phyloP scores from a whole-genome alignment of 2,888 invertebrate genomes.

The Parthenolecanium corni region DNA sequence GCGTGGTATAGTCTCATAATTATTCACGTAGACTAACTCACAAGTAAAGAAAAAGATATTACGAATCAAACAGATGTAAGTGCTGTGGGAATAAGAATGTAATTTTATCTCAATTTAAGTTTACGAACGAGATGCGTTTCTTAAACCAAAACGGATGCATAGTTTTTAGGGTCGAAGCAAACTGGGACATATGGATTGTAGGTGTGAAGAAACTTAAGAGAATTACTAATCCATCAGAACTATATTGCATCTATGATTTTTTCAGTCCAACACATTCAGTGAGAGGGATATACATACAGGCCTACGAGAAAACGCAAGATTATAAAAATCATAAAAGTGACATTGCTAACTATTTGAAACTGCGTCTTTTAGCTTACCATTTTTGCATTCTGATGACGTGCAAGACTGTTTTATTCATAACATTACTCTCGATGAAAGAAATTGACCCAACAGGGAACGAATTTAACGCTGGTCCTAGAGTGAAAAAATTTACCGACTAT shows the following conservation, averaged over 20 bases:
- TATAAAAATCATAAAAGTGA: neutral
- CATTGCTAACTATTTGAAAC: neutral
- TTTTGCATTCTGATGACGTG: neutral
- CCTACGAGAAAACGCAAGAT: no score
- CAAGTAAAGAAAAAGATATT: neutral
- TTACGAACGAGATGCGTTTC: neutral
- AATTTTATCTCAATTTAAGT: neutral
- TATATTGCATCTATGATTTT: no score
- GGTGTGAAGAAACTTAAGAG: no score
- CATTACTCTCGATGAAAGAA: neutral
- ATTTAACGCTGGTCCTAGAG: neutral
- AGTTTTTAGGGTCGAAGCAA: no score
- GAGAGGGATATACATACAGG: no score
- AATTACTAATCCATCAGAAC: no score
- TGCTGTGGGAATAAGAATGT: neutral
- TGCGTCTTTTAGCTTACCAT: neutral
- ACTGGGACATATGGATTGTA: no score
- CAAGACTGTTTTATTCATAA: neutral
- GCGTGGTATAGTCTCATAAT: no score
- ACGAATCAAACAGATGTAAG: slow-evolving; percentile 4
- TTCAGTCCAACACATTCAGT: no score
- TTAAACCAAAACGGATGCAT: neutral
- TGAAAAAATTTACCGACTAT: neutral
- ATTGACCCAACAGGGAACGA: neutral
- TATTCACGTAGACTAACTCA: neutral